Conservation (phyloP, 2,797 vertebrate species). For the Microchirus variegatus region DNA sequence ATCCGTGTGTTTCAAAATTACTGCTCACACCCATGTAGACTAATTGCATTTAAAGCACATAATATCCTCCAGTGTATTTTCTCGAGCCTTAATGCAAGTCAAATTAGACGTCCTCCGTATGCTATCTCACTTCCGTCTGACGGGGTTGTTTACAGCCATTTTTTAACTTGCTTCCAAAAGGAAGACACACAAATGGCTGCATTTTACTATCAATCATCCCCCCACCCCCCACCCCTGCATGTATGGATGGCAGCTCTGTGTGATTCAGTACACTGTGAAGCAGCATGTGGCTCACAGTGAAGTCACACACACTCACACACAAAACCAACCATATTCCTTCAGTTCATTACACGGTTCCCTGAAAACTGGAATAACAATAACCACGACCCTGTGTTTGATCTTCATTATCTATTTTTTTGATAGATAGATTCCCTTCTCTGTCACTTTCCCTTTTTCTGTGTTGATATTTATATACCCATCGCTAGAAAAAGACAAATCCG, state of each 20-base stretch:
- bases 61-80: constrained; percentile 19
- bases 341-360: constrained; percentile 83
- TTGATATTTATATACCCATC: constrained; percentile 46
- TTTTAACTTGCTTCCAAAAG: constrained; percentile 53
- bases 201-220: constrained; percentile 60
- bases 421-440: constrained; percentile 58
- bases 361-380: constrained; percentile 75
- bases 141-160: constrained; percentile 45
- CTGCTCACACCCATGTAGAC: constrained; percentile 6
- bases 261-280: constrained; percentile 39
- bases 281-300: constrained; percentile 44
- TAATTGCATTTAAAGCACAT: not conserved
- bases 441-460: constrained; percentile 26
- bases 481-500: constrained; percentile 67
- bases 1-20: constrained; percentile 24
- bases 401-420: constrained; percentile 77
- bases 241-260: constrained; percentile 53
- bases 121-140: constrained; percentile 24
- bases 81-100: constrained; percentile 29
- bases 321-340: constrained; percentile 67
- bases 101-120: constrained; percentile 18
- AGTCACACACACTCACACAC: constrained; percentile 51
- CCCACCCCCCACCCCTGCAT: constrained; percentile 1
- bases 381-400: constrained; percentile 72
- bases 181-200: constrained; percentile 50